These are phyloP conservation scores for Cyrtonyx montezumae DNA, from an alignment of 2,113 vertebrate species.

Conservation along the genomic window DNA sequence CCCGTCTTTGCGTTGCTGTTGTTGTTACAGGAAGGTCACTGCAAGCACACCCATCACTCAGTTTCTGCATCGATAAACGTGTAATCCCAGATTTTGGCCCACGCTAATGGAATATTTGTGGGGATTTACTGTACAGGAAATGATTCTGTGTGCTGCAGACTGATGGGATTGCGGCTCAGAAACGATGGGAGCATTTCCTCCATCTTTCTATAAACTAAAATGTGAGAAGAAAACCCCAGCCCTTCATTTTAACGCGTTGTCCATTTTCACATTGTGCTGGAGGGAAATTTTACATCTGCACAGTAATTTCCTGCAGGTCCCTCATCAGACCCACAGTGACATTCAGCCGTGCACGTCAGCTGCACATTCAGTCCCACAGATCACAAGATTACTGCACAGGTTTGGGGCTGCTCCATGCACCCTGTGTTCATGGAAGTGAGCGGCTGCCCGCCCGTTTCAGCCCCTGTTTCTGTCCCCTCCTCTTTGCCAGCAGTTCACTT, in stretches of 20 bases:
- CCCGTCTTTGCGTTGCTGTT: not conserved
- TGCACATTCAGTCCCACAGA: conserved; percentile 12
- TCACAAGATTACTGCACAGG: not conserved
- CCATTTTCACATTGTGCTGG: not conserved
- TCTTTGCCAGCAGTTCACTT: not conserved
- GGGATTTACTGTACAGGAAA: conserved; percentile 51
- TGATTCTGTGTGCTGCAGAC: not conserved
- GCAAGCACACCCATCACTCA: not conserved
- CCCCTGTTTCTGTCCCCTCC: not conserved
- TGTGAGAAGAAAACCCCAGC: not conserved
- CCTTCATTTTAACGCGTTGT: not conserved
- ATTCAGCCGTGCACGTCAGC: conserved; percentile 37
- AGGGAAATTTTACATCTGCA: conserved; percentile 72
- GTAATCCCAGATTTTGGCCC: not conserved
- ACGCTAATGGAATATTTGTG: not conserved
- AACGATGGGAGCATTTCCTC: not conserved
- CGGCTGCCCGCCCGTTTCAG: not conserved
- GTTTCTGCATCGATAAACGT: not conserved
- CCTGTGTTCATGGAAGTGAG: not conserved
- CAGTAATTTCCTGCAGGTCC: conserved; percentile 77
- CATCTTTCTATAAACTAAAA: not conserved
- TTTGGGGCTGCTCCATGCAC: not conserved
- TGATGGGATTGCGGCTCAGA: not conserved
- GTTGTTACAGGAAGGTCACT: not conserved
- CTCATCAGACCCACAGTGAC: conserved; percentile 61